Conservation (phyloP, 2,888 invertebrate genomes). For the Pyrrhosoma nymphula region DNA sequence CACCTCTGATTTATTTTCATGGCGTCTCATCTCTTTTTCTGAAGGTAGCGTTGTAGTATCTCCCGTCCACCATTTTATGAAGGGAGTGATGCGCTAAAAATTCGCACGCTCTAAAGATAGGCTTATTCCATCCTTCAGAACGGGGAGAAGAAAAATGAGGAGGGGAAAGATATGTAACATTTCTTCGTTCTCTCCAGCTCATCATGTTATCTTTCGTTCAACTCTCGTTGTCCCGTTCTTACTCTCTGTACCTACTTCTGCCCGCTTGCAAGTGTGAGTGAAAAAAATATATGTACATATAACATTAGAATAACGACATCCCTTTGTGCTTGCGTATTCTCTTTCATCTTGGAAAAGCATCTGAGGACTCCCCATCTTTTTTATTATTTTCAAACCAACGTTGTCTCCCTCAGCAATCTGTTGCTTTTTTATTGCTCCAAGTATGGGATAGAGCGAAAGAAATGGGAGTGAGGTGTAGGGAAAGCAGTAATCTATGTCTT, state of each 20-base stretch:
- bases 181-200: background rate
- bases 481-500: background rate
- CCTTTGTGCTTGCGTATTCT: background rate
- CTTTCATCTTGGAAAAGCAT: background rate
- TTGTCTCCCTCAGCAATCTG: conserved; percentile 15
- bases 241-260: background rate
- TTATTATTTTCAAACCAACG: background rate
- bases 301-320: background rate
- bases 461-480: too few species aligned
- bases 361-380: background rate
- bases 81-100: background rate
- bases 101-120: background rate
- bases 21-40: background rate
- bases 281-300: background rate
- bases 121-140: background rate
- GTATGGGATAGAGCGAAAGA: background rate
- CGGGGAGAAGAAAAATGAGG: background rate
- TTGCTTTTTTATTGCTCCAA: background rate
- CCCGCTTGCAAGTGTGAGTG: background rate
- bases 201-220: background rate
- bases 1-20: background rate
- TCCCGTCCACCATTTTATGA: background rate
- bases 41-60: background rate
- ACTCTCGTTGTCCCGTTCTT: background rate
- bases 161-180: background rate